These are phyloP conservation scores for Matsumurasca onukii DNA, from an alignment of 1,140 invertebrate genomes.

Conservation along the genomic window DNA sequence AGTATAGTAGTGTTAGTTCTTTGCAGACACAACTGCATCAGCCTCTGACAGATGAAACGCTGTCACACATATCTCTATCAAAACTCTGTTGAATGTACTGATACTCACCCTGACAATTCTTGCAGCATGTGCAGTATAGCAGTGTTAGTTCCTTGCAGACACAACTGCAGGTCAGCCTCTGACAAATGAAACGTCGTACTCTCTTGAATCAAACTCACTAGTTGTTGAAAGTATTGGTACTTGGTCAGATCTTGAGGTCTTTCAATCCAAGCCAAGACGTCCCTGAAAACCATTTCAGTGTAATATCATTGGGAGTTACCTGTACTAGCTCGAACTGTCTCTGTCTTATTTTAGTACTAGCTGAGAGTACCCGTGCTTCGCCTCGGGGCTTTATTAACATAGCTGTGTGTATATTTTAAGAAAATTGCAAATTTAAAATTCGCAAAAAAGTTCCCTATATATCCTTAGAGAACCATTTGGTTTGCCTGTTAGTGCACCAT, in stretches of 20 bases:
- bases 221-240: slow-evolving; percentile 36
- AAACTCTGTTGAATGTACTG: too few relatives aligned
- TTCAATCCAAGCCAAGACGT: slow-evolving; percentile 35
- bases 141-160: slow-evolving; percentile 30
- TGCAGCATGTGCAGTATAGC: slow-evolving; percentile 35
- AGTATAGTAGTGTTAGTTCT: too few relatives aligned
- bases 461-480: too few relatives aligned
- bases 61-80: too few relatives aligned
- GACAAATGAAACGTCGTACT: slow-evolving; percentile 37
- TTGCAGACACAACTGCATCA: too few relatives aligned
- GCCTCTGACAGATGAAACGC: too few relatives aligned
- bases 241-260: slow-evolving; percentile 35
- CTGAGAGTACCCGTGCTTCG: neutral
- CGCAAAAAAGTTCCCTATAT: too few relatives aligned
- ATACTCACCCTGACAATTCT: slow-evolving; percentile 30
- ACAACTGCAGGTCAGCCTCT: slow-evolving; percentile 36
- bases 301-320: neutral
- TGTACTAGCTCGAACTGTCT: neutral
- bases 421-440: neutral
- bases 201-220: slow-evolving; percentile 34
- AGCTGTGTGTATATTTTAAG: neutral
- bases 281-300: slow-evolving; percentile 14
- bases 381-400: neutral
- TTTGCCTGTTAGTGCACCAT: too few relatives aligned
- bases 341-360: neutral